Evolutionary conservation across 2,888 invertebrate genomes (phyloP).

Genomic region (Nasonia oneida): DNA sequence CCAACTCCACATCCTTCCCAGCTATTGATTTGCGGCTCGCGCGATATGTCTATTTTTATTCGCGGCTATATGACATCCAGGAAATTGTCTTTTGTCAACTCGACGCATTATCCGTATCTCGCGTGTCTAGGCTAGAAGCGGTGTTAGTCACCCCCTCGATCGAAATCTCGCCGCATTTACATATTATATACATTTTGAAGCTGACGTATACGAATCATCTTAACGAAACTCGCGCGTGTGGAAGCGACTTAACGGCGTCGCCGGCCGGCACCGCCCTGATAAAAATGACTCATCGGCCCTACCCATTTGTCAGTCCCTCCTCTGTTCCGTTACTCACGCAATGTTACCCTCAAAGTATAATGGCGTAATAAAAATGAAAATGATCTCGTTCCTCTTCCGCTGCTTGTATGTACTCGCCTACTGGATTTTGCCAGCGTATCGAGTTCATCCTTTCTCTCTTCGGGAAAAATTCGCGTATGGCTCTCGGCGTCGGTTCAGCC

Average conservation of each 20-base stretch:
- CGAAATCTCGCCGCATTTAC: neutral
- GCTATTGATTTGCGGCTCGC: neutral
- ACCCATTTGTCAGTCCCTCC: constrained; percentile 21
- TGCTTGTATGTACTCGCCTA: neutral
- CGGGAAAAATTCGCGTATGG: neutral
- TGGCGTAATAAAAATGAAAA: neutral
- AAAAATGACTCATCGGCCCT: constrained; percentile 58
- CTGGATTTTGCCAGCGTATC: neutral
- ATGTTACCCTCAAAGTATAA: neutral
- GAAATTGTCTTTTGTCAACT: neutral
- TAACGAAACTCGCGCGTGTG: constrained; percentile 32
- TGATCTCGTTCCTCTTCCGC: neutral
- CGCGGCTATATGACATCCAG: neutral
- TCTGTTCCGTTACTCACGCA: neutral
- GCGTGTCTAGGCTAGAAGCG: neutral
- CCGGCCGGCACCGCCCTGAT: constrained; percentile 63
- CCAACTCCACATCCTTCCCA: neutral
- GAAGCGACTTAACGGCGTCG: constrained; percentile 40
- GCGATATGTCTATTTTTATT: neutral
- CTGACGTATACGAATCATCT: neutral
- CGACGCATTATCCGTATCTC: neutral
- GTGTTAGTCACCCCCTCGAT: neutral
- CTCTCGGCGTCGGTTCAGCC: neutral
- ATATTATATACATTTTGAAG: neutral
- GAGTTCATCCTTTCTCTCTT: neutral